Base-by-base conservation (phyloP, 2,888 invertebrate genomes). In the Adelognathus sp. region DNA sequence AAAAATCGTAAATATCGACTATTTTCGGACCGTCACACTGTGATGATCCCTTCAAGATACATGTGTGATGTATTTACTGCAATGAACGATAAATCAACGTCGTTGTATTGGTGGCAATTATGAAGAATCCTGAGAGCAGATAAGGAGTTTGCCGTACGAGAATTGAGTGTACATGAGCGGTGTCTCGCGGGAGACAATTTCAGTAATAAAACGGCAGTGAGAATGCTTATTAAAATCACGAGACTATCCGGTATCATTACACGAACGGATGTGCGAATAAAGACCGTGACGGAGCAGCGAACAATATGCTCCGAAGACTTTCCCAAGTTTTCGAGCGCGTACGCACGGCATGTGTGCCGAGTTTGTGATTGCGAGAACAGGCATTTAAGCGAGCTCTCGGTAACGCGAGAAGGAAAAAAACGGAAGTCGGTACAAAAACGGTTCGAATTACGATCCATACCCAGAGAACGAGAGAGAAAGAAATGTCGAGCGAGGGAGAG, bases 211-310 rank as follows among this genome's bases (percentile, higher is more conserved):
- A 24, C 36, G 44, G 36, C 36, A 7, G 18, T 56, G 27, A 11
- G 21, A 24, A 41, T 33, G 46, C 69, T 63, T 52, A 44, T 67
- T 54, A 60, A 71, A 60, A 61, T 24, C 33, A 58, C 24, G 29
- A 56, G 36, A 29, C 24, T 3, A 24, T 16, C 7, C 18, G 39
- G 18, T 18, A 54, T n/a, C n/a, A n/a, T 66, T 61, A 66, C 70
- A 71, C 64, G 66, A 72, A 66, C 60, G 66, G 61, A 75, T 71
- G 66, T 46, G 58, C 50, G 61, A 66, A 74, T 79, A 50, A 71
- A 75, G 41, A 79, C 50, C 75, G 75, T 67, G 50, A 72, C 79
- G 71, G 24, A 33, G 61, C 54, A 29, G 39, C 16, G 44, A 9
- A 50, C 52, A 67, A 56, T 44, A 11, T 27, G 54, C 54, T 33